Percentiles rank a stretch among this genome's conserved stretches.
These are phyloP conservation scores for Drosophila nikananu DNA, from an alignment of 1,140 invertebrate species.

Conservation along the genomic window DNA sequence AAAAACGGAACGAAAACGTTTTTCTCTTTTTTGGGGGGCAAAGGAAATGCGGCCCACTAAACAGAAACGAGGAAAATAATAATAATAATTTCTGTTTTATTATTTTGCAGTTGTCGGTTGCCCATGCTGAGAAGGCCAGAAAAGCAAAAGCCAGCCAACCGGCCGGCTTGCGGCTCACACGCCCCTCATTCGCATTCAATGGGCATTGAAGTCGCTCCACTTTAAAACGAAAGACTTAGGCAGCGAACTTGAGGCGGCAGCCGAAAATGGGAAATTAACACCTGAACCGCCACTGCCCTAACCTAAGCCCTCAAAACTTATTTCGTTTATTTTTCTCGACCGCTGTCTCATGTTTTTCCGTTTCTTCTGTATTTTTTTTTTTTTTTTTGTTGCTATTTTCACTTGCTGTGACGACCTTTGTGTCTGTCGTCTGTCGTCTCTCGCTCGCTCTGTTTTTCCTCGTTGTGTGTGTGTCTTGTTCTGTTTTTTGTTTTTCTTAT, in stretches of 20 bases:
- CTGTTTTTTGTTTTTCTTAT: slow-evolving; percentile 26
- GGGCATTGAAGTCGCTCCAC: slow-evolving; percentile 64
- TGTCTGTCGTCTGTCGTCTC: slow-evolving; percentile 17
- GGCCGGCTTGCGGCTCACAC: slow-evolving; percentile 74
- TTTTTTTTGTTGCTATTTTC: slow-evolving; percentile 66
- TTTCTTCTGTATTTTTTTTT: slow-evolving; percentile 14
- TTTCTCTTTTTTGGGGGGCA: slow-evolving; percentile 31
- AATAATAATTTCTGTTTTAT: slow-evolving; percentile 67
- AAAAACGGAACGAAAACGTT: slow-evolving; percentile 59
- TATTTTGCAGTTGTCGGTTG: slow-evolving; percentile 35
- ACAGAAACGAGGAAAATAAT: slow-evolving; percentile 53
- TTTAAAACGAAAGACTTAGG: slow-evolving; percentile 78
- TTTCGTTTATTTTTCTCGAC: slow-evolving; percentile 49
- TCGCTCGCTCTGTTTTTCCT: slow-evolving; percentile 26
- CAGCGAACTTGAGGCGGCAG: slow-evolving; percentile 65
- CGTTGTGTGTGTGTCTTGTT: slow-evolving; percentile 24
- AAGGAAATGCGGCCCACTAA: slow-evolving; percentile 54
- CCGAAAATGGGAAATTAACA: slow-evolving; percentile 60
- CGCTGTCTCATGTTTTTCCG: slow-evolving; percentile 12
- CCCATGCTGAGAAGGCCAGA: slow-evolving; percentile 4
- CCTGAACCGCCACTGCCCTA: slow-evolving; percentile 26
- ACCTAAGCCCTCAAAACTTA: slow-evolving; percentile 44
- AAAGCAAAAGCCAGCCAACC: slow-evolving; percentile 21
- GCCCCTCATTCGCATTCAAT: slow-evolving; percentile 78
- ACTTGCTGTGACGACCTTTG: slow-evolving; percentile 79